Evolutionary conservation across 2,113 vertebrate genomes (phyloP).

Genomic region (Urocynchramus pylzowi): DNA sequence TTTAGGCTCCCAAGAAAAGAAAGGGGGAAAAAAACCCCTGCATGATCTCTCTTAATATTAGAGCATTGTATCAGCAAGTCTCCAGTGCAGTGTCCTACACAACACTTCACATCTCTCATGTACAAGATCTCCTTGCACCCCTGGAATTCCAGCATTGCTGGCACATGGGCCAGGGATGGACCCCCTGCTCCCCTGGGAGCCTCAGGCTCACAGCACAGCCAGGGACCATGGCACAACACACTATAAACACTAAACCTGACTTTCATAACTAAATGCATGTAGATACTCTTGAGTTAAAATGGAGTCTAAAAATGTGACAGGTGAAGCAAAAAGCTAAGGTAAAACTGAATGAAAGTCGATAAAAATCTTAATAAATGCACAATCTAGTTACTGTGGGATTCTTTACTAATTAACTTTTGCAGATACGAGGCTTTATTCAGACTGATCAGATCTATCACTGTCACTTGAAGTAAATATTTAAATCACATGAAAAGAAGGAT

Average conservation of each 20-base stretch:
- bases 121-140: not conserved
- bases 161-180: no score
- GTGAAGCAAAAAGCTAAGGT: not conserved
- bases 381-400: not conserved
- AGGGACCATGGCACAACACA: not conserved
- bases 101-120: not conserved
- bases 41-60: not conserved
- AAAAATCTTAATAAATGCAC: not conserved
- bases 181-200: rapidly evolving
- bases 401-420: not conserved
- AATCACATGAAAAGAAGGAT: not conserved
- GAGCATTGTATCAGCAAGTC: not conserved
- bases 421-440: not conserved
- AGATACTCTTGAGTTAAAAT: not conserved
- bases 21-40: no score
- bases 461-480: not conserved
- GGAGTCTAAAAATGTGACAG: not conserved
- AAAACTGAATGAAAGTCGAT: not conserved
- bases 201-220: not conserved
- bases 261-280: not conserved
- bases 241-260: not conserved
- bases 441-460: not conserved
- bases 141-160: rapidly evolving
- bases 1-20: not conserved
- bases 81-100: not conserved